Percentiles rank a stretch among this genome's conserved stretches.
These are phyloP conservation scores for Trachelus troglodyta DNA, from an alignment of 2,888 invertebrate genomes.

Conservation along the genomic window DNA sequence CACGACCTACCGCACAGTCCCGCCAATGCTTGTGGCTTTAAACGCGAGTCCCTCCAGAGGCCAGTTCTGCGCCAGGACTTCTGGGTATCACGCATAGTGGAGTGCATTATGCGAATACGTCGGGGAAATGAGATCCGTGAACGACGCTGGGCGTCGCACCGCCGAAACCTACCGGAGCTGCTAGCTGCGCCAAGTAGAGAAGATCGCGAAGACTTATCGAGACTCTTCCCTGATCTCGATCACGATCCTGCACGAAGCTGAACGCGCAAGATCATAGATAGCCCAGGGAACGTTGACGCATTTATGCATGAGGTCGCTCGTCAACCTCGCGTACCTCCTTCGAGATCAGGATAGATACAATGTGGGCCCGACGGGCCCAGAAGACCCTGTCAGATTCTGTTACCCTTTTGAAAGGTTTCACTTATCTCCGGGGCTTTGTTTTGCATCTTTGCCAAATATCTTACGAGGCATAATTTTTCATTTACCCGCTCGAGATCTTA, in stretches of 20 bases:
- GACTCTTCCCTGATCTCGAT: not conserved
- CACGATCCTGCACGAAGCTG: not conserved
- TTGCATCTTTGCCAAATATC: slow-evolving; percentile 48
- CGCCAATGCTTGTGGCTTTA: not conserved
- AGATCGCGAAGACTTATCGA: not conserved
- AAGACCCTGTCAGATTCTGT: slow-evolving; percentile 23
- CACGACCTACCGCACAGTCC: not conserved
- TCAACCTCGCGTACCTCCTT: slow-evolving; percentile 37
- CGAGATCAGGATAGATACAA: slow-evolving; percentile 41
- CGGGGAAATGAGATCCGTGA: no score
- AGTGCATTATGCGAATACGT: not conserved
- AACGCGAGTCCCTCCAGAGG: not conserved
- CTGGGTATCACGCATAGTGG: no score
- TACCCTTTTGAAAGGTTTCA: slow-evolving; percentile 47
- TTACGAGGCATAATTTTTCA: slow-evolving; percentile 49
- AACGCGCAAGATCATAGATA: not conserved
- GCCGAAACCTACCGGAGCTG: not conserved
- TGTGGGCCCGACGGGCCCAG: slow-evolving; percentile 9
- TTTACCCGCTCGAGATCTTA: slow-evolving; percentile 45
- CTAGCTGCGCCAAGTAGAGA: not conserved
- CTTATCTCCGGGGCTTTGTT: slow-evolving; percentile 46
- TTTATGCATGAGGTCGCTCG: slow-evolving; percentile 44
- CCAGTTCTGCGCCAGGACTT: not conserved
- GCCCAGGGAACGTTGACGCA: slow-evolving; percentile 37
- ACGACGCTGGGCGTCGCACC: no score